Percentiles rank a stretch among this genome's conserved stretches.
phyloP scores from a whole-genome alignment of 2,888 invertebrate genomes.

The Aporophyla lueneburgensis region DNA sequence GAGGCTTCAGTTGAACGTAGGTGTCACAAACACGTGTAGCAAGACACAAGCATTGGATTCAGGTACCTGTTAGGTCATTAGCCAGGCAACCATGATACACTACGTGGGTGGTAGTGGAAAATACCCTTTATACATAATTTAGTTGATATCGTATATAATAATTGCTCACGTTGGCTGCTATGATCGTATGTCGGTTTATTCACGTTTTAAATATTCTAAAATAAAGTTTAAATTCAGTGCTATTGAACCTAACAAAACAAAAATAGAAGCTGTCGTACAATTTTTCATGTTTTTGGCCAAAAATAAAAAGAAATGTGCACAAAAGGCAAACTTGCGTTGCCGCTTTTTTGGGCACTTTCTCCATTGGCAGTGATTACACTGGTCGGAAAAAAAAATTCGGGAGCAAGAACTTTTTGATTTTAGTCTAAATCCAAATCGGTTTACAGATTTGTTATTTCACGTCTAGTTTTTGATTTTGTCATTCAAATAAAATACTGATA shows the following conservation, averaged over 20 bases:
- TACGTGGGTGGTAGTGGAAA: background rate
- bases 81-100: background rate
- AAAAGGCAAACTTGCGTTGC: no score
- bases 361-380: background rate
- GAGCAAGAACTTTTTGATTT: no score
- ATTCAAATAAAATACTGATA: no score
- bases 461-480: no score
- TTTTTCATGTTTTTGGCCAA: background rate
- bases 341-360: background rate
- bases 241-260: no score
- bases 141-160: background rate
- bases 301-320: no score
- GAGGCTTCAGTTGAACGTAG: constrained; percentile 19
- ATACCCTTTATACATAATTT: background rate
- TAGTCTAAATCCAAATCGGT: no score
- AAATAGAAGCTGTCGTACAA: background rate
- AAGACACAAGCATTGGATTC: background rate
- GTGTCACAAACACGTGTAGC: background rate
- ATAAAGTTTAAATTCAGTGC: background rate
- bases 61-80: constrained; percentile 15
- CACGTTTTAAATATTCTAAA: background rate
- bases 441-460: no score
- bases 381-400: no score
- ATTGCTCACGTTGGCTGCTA: background rate
- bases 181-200: background rate